phyloP scores from a whole-genome alignment of 2,888 invertebrate species.

The Eudasyphora cyanicolor region DNA sequence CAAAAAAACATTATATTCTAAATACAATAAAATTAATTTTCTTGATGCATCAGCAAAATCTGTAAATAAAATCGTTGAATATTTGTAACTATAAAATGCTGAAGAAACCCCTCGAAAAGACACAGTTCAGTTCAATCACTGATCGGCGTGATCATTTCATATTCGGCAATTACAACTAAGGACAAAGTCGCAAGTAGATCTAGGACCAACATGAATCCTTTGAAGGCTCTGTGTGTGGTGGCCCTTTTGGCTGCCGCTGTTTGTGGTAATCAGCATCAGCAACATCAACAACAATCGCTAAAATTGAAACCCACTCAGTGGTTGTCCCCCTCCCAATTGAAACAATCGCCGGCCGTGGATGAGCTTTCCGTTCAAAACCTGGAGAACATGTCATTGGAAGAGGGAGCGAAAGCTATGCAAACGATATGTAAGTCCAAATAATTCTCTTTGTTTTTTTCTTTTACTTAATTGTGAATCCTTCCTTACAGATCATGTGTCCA shows the following conservation, averaged over 20 bases:
- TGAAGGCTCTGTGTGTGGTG: conserved; percentile 69
- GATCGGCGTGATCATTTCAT: neutral
- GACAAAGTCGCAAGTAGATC: conserved; percentile 63
- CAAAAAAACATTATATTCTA: too few relatives aligned
- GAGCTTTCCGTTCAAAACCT: conserved; percentile 71
- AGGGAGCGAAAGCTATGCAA: conserved; percentile 72
- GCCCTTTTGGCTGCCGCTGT: conserved; percentile 69
- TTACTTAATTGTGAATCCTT: neutral
- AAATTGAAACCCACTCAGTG: conserved; percentile 72
- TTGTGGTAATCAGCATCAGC: conserved; percentile 60
- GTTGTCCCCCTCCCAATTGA: conserved; percentile 71
- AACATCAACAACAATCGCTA: conserved; percentile 62
- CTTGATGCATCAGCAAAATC: too few relatives aligned
- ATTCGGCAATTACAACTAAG: neutral
- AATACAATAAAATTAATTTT: too few relatives aligned
- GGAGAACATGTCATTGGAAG: conserved; percentile 72
- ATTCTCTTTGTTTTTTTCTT: too few relatives aligned
- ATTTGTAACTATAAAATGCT: conserved; percentile 34
- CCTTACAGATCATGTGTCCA: conserved; percentile 72
- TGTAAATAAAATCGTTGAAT: neutral
- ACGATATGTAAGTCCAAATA: conserved; percentile 71
- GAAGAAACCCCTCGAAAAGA: neutral
- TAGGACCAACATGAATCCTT: conserved; percentile 71
- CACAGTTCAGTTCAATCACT: conserved; percentile 42
- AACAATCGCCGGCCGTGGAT: conserved; percentile 70